Evolutionary conservation across 2,113 vertebrate genomes (phyloP), one percentile per base, ranked within the genome.

Genomic region (Brachypteracias leptosomus): DNA sequence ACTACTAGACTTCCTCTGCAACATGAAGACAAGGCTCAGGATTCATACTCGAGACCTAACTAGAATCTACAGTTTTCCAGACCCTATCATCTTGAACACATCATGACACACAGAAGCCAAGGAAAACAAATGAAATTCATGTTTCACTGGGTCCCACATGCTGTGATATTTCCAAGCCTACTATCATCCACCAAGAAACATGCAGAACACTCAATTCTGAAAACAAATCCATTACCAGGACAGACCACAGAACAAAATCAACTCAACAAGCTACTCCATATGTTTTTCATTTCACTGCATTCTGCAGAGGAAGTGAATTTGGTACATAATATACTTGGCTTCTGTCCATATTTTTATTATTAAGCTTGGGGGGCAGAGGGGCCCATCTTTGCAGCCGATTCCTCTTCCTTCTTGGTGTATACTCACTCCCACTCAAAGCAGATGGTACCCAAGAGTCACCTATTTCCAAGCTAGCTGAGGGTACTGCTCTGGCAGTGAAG

Each of bases 81-180:
- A 94, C 71, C 31, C 63, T 96, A 90, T 98, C 97, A 97, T 97
- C 97, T 89, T 98, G 98, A 98, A 98, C 93, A 95, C 97, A 98
- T 98, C 97, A 97, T 88, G 97, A 98, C 96, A 97, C 59, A 98
- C 98, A 98, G 98, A 98, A 98, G 98, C 98, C 97, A 98, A 98
- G 93, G 94, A 97, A 98, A 98, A 98, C 97, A 98, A 98, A 97
- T 95, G 96, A 96, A 98, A 97, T 95, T 94, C 91, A 38, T 97
- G 97, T 97, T 98, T 98, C 96, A 97, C 95, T 97, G 97, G 85
- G 94, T 97, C 96, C 95, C 97, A 98, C 97, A 97, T 97, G 98
- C 97, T 97, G 97, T 68, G 74, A 77, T 97, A 93, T 82, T 98
- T 97, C 96, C 96, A 97, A 97, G 96, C 77, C 93, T 94, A 94